Percentiles rank a stretch among this genome's conserved stretches.
Conservation (phyloP, 2,888 invertebrate genomes). For the Ephialtes manifestator region DNA sequence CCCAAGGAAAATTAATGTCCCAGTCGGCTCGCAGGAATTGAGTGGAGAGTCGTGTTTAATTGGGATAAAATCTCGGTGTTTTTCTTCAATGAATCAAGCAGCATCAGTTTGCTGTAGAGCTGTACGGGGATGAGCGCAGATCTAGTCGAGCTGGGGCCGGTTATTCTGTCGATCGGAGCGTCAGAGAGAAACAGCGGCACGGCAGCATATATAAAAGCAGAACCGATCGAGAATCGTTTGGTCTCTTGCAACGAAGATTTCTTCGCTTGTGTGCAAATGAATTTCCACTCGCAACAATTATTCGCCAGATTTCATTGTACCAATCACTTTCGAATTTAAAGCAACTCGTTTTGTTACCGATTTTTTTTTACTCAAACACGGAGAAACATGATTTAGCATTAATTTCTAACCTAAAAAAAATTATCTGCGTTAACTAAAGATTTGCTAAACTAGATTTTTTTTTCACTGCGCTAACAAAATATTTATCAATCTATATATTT, state of each 20-base stretch:
- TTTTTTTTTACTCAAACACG: too few species aligned
- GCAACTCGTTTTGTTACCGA: too few species aligned
- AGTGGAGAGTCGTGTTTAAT: conserved; percentile 81
- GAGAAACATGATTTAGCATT: too few species aligned
- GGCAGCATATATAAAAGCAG: conserved; percentile 35
- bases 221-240: conserved; percentile 36
- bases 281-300: conserved; percentile 9
- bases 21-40: conserved; percentile 76
- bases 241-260: conserved; percentile 1
- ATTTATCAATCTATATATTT: too few species aligned
- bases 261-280: conserved; percentile 55
- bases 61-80: conserved; percentile 80
- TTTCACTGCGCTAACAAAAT: too few species aligned
- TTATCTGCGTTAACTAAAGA: too few species aligned
- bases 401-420: neutral
- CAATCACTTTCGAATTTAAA: neutral
- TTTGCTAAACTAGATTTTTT: too few species aligned
- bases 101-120: conserved; percentile 45
- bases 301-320: neutral
- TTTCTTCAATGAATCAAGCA: conserved; percentile 81
- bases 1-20: conserved; percentile 77
- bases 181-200: conserved; percentile 34
- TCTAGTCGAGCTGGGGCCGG: conserved; percentile 42
- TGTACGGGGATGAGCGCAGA: conserved; percentile 34
- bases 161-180: conserved; percentile 60